phyloP scores from a whole-genome alignment of 2,113 vertebrate species.

The Oryzias curvinotus region DNA sequence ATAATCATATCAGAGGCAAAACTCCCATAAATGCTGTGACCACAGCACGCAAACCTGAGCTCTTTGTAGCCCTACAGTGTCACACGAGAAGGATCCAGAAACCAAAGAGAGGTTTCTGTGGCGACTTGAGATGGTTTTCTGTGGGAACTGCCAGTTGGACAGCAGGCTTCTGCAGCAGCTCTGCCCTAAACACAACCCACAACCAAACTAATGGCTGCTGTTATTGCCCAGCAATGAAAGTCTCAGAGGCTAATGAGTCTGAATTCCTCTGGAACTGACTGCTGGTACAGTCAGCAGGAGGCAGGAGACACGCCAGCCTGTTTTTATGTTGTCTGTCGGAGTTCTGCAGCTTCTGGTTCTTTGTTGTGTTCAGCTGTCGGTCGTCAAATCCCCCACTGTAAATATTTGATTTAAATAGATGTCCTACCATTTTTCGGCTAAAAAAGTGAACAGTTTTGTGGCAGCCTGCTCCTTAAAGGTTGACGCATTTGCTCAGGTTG shows the following conservation, averaged over 20 bases:
- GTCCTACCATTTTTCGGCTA: too few relatives aligned
- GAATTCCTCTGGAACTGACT: constrained; percentile 45
- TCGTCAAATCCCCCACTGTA: not conserved
- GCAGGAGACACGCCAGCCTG: constrained; percentile 15
- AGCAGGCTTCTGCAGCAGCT: constrained; percentile 30
- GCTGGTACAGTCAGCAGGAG: constrained; percentile 33
- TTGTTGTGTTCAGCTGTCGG: not conserved
- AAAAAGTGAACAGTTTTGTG: too few relatives aligned
- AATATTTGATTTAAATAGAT: not conserved
- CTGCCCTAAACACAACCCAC: not conserved
- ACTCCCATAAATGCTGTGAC: not conserved
- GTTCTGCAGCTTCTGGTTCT: not conserved
- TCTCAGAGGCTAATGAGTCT: constrained; percentile 38
- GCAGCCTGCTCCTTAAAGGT: too few relatives aligned
- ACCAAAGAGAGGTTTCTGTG: constrained; percentile 4
- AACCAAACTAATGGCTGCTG: not conserved
- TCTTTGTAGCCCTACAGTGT: constrained; percentile 3
- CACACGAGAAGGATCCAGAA: constrained; percentile 5
- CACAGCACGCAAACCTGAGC: constrained; percentile 4
- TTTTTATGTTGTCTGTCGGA: constrained; percentile 10
- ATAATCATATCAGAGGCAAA: constrained; percentile 17
- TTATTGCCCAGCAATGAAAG: constrained; percentile 32
- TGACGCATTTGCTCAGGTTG: too few relatives aligned
- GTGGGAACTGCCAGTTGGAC: constrained; percentile 32
- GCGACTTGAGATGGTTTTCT: constrained; percentile 33